phyloP scores from a whole-genome alignment of 2,888 invertebrate species.

The Alloplasta piceator region DNA sequence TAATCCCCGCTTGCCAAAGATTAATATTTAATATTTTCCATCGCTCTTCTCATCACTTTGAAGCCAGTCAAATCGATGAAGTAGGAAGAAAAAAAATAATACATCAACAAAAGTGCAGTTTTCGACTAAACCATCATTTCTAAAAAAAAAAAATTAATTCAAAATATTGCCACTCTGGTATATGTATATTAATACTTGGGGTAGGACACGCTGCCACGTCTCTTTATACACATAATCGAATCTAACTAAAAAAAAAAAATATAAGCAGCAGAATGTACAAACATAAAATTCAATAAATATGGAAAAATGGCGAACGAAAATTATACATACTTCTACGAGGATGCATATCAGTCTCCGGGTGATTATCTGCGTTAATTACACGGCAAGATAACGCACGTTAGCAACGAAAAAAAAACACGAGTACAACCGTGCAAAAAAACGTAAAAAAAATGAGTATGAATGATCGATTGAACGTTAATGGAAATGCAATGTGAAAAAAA shows the following conservation, averaged over 20 bases:
- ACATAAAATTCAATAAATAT: constrained; percentile 2
- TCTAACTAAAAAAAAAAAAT: constrained; percentile 15
- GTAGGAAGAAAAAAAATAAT: no score
- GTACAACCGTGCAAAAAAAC: neutral
- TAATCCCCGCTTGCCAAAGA: no score
- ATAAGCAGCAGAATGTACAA: constrained; percentile 38
- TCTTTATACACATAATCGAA: neutral
- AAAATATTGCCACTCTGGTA: no score
- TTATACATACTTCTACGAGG: constrained; percentile 53
- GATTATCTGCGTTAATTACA: constrained; percentile 32
- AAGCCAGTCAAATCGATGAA: no score
- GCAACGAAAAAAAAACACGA: constrained; percentile 30
- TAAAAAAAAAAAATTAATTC: no score
- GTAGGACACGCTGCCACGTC: no score
- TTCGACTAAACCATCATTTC: no score
- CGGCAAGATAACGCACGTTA: constrained; percentile 25
- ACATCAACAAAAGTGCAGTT: no score
- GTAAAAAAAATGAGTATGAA: constrained; percentile 27
- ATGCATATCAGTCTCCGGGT: constrained; percentile 41
- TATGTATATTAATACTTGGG: no score
- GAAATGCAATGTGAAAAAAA: constrained; percentile 15
- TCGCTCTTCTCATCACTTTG: no score
- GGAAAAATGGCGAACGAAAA: constrained; percentile 7
- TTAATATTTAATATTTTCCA: no score
- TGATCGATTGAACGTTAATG: constrained; percentile 4